Evolutionary conservation across 2,797 vertebrate species (phyloP), one percentile per base, ranked within the genome.

Genomic region (Chelon labrosus): DNA sequence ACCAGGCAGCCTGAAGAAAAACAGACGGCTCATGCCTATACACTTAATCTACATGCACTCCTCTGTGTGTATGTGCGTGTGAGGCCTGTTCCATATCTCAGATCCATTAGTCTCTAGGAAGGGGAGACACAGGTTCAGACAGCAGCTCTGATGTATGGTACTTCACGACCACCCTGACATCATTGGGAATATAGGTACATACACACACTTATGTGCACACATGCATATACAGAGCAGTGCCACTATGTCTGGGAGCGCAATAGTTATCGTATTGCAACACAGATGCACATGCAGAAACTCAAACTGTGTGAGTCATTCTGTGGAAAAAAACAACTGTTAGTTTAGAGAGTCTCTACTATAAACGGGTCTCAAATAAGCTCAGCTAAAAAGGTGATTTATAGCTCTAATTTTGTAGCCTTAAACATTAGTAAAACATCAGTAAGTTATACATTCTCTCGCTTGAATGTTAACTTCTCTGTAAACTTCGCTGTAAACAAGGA

Each of bases 1-100:
- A 86, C 83, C 56, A 80, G 84, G 73, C 82, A 85, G 73, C 65
- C 55, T 92, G 91, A 94, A 80, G 87, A 88, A 91, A 93, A 93
- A 89, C 94, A 95, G 92, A 93, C 85, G 53, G 73, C 90, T 84
- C 60, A 63, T 75, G 73, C 75, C 81, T 80, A 85, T 77, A 83
- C 82, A 75, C 80, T 88, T 84, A 80, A 87, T 85, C 85, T 83
- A 82, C 82, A 80, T 51, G 49, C 77, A 83, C 49, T 14, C 68
- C 62, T 53, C 25, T 77, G 46, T 79, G 71, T 81, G 71, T 73
- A 19, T 49, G 59, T 57, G 60, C 46, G 68, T 51, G 53, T 69
- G 73, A 86, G 88, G 86, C 87, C 90, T 87, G 79, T 25, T 84
- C 65, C 82, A 60, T 70, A 89, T 90, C 88, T 88, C 65, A 77